Evolutionary conservation across 2,888 invertebrate genomes (phyloP).

Genomic region (Nipponacmea schrenckii): DNA sequence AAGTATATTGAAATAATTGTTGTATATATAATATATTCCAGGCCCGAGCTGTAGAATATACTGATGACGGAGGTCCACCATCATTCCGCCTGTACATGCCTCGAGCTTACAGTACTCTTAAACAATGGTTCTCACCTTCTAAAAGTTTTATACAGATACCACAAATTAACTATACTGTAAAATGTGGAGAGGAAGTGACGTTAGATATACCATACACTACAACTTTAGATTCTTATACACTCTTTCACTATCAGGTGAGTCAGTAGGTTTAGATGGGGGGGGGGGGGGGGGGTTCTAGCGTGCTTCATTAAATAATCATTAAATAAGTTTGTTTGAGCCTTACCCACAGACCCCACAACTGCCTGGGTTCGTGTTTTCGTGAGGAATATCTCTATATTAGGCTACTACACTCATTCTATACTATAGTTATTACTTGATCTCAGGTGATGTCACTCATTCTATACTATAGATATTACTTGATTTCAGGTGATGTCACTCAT

Average conservation of each 20-base stretch:
- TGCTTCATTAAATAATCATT: background rate
- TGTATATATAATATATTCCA: background rate
- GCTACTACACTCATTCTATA: no score
- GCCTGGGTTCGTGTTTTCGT: no score
- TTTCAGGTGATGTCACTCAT: no score
- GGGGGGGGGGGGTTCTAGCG: background rate
- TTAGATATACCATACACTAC: slow-evolving; percentile 53
- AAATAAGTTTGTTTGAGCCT: background rate
- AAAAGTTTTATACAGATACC: slow-evolving; percentile 55
- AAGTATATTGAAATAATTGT: no score
- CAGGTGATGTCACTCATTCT: no score
- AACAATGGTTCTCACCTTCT: slow-evolving; percentile 56
- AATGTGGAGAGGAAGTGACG: slow-evolving; percentile 39
- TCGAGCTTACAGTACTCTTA: slow-evolving; percentile 28
- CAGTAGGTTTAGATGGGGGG: background rate
- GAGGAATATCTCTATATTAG: no score
- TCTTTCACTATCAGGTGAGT: slow-evolving; percentile 42
- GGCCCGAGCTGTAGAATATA: slow-evolving; percentile 5
- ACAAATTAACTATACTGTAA: slow-evolving; percentile 29
- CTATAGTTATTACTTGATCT: no score
- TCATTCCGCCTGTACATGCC: slow-evolving; percentile 29
- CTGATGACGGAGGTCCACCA: background rate
- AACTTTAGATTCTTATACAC: slow-evolving; percentile 22
- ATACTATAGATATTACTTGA: no score
- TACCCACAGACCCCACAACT: no score